phyloP scores from a whole-genome alignment of 1,140 invertebrate genomes.

The Apis florea region DNA sequence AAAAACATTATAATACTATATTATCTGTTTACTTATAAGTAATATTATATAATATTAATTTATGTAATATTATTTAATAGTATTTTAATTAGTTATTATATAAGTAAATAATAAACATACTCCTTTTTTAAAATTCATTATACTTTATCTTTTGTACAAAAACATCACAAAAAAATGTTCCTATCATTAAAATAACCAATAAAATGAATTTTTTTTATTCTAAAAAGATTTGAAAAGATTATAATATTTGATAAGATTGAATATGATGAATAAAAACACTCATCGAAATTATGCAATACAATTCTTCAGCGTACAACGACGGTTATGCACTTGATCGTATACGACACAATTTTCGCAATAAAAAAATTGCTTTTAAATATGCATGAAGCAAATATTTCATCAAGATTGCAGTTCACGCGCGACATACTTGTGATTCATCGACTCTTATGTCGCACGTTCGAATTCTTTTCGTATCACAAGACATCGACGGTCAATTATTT shows the following conservation, averaged over 20 bases:
- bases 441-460: constrained; percentile 44
- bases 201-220: too few species aligned
- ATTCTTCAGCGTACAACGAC: background rate
- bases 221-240: background rate
- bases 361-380: constrained; percentile 59
- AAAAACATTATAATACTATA: too few species aligned
- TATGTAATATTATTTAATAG: too few species aligned
- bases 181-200: too few species aligned
- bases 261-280: background rate
- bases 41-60: too few species aligned
- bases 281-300: background rate
- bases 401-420: constrained; percentile 62
- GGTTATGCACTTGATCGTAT: background rate
- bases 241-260: background rate
- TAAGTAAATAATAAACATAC: too few species aligned
- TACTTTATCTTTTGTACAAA: too few species aligned
- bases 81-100: too few species aligned
- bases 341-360: constrained; percentile 58
- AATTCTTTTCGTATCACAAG: constrained; percentile 54
- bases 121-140: too few species aligned
- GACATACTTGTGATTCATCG: constrained; percentile 63
- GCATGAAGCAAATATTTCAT: constrained; percentile 61
- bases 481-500: constrained; percentile 6
- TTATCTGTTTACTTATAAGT: too few species aligned
- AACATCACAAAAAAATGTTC: too few species aligned